Conservation (phyloP, 2,113 vertebrate genomes). For the Antechinus flavipes region DNA sequence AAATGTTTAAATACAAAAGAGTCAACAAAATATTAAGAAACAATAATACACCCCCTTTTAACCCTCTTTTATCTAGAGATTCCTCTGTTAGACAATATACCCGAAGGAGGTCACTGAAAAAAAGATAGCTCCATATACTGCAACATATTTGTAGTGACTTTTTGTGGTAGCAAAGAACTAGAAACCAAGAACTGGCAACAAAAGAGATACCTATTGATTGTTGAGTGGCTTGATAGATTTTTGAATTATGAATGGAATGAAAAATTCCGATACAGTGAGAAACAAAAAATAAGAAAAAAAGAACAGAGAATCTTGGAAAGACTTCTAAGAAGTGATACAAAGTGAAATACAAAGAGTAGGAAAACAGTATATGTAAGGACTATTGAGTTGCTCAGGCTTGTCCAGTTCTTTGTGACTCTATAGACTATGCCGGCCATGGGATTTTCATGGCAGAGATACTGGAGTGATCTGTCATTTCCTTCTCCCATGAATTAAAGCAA, state of each 20-base stretch:
- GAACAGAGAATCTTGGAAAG: not conserved
- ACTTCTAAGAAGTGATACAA: not conserved
- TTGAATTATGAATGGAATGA: not conserved
- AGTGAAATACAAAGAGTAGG: not conserved
- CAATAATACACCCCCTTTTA: not conserved
- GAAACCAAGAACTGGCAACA: not conserved
- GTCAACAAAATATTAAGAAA: not conserved
- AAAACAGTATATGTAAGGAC: not conserved
- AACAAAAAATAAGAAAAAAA: not conserved
- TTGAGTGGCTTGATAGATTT: not conserved
- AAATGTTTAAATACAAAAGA: not conserved
- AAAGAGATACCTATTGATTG: not conserved
- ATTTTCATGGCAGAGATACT: not conserved
- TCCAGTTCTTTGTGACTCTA: not conserved
- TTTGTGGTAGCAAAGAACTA: not conserved
- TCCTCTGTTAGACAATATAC: not conserved
- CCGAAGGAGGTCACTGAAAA: not conserved
- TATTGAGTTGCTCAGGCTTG: not conserved
- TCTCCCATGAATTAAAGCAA: not conserved
- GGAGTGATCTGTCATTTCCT: not conserved
- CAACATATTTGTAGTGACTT: not conserved
- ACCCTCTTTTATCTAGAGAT: not conserved
- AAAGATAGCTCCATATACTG: not conserved
- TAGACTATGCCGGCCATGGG: not conserved
- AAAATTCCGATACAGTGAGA: not conserved